Percentiles rank a stretch among this genome's conserved stretches.
Conservation (phyloP, 2,113 vertebrate species). For the Pungitius pungitius region DNA sequence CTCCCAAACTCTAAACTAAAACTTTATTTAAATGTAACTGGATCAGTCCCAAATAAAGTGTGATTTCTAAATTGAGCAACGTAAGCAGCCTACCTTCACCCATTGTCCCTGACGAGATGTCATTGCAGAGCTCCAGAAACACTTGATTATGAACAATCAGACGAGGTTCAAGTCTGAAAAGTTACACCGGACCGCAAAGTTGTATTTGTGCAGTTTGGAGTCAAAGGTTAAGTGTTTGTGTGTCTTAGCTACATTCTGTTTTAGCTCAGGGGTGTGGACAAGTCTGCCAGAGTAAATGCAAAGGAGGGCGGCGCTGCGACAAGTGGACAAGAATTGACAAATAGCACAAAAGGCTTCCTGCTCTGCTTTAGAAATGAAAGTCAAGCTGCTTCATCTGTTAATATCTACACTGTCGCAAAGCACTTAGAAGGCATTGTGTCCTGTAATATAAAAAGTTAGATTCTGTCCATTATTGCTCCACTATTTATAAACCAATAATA, state of each 20-base stretch:
- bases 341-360: slow-evolving; percentile 23
- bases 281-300: slow-evolving; percentile 5
- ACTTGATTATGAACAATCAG: background rate
- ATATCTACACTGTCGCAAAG: background rate
- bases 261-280: slow-evolving; percentile 32
- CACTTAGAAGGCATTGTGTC: background rate
- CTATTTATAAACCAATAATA: background rate
- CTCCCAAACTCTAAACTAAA: background rate
- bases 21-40: background rate
- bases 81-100: slow-evolving; percentile 38
- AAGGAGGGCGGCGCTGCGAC: slow-evolving; percentile 44
- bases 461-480: background rate
- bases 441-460: slow-evolving; percentile 8
- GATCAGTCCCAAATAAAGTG: background rate
- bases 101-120: slow-evolving; percentile 26
- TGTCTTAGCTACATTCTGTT: slow-evolving; percentile 15
- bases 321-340: slow-evolving; percentile 42
- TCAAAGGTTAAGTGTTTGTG: slow-evolving; percentile 5
- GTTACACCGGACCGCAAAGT: background rate
- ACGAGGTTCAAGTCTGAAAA: background rate
- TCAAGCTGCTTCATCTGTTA: background rate
- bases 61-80: background rate
- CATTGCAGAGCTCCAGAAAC: slow-evolving; percentile 7
- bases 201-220: background rate
- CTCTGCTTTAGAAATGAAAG: background rate